phyloP scores from a whole-genome alignment of 2,888 invertebrate species.

The Ophion ventricosus region DNA sequence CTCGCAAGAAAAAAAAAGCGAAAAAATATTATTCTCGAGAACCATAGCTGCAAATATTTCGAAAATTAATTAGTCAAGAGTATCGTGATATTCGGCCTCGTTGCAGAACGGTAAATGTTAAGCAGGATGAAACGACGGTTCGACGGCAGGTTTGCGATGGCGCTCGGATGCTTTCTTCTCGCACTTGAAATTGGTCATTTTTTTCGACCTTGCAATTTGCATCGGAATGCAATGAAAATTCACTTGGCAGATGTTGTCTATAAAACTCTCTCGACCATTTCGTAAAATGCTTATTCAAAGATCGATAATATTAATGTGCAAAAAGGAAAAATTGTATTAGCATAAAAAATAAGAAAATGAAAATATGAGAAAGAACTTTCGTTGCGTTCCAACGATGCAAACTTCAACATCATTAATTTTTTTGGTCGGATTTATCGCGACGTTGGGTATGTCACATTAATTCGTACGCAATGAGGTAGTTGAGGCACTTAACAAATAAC shows the following conservation, averaged over 20 bases:
- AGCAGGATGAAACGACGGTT: background rate
- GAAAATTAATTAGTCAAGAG: constrained; percentile 9
- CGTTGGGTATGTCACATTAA: background rate
- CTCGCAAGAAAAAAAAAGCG: constrained; percentile 21
- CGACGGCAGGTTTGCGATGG: constrained; percentile 22
- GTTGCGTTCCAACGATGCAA: background rate
- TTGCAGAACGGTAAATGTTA: background rate
- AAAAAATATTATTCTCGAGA: background rate
- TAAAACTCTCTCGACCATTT: background rate
- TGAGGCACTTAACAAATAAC: constrained; percentile 40
- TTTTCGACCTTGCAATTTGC: background rate
- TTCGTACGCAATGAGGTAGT: constrained; percentile 49
- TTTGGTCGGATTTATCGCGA: constrained; percentile 30
- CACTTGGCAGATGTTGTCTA: background rate
- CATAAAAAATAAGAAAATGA: background rate
- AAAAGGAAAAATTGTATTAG: background rate
- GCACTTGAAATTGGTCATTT: constrained; percentile 19
- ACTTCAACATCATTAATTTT: background rate
- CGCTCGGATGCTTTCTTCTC: constrained; percentile 19
- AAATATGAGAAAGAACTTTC: background rate
- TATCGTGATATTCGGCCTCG: constrained; percentile 18
- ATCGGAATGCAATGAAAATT: background rate
- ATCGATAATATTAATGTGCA: background rate
- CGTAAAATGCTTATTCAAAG: background rate
- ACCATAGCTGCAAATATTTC: constrained; percentile 4